A percentile compares a stretch with the other conserved stretches of the same genome.
Evolutionary conservation across 2,888 invertebrate species (phyloP).

Genomic region (Sarcophaga carnaria): DNA sequence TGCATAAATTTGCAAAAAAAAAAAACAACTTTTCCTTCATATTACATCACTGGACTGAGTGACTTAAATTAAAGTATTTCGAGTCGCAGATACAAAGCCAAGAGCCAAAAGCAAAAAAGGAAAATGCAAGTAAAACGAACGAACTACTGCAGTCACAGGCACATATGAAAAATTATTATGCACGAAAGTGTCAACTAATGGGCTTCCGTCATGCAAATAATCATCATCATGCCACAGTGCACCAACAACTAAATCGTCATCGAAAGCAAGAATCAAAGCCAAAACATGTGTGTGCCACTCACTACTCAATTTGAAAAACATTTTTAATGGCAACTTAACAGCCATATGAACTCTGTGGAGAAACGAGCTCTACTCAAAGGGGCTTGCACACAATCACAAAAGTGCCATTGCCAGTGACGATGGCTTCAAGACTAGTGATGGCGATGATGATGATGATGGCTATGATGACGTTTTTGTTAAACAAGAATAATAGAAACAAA

Average conservation of each 20-base stretch:
- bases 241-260: constrained; percentile 65
- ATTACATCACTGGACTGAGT: background rate
- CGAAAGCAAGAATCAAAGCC: constrained; percentile 11
- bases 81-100: background rate
- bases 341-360: background rate
- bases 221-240: background rate
- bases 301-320: background rate
- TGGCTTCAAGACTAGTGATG: background rate
- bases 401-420: too few species aligned
- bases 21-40: too few species aligned
- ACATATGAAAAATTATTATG: constrained; percentile 65
- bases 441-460: background rate
- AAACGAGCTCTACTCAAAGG: too few species aligned
- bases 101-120: background rate
- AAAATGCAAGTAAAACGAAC: constrained; percentile 10
- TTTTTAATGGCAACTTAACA: background rate
- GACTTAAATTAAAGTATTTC: background rate
- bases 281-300: background rate
- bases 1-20: background rate
- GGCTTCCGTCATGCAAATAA: constrained; percentile 72
- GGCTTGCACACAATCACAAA: too few species aligned
- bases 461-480: constrained; percentile 1
- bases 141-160: constrained; percentile 57
- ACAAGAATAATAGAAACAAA: constrained; percentile 29
- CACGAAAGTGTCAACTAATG: constrained; percentile 73